Base-by-base conservation (phyloP, 2,797 vertebrate genomes). In the Chaetodon trifasciatus region DNA sequence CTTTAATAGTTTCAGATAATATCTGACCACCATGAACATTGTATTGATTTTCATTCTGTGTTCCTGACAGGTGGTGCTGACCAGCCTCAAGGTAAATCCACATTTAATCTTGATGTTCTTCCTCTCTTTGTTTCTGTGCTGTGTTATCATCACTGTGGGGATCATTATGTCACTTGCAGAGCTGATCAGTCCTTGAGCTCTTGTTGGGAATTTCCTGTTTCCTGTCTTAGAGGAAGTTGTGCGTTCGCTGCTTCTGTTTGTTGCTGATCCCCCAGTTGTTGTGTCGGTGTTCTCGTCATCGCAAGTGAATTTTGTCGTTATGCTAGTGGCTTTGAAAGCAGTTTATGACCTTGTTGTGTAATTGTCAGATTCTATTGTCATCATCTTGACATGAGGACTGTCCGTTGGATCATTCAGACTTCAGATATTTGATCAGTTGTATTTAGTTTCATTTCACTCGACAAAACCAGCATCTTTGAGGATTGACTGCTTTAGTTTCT, bases 51-150 rank as follows among this genome's bases (percentile, higher is more conserved):
- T 23, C 15, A 0, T 67, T 76, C 21, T 55, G 11, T 80, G 1
- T 61, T 71, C 39, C 47, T 61, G n/a, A 53, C 88, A 91, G 93
- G 53, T 70, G 88, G 76, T 7, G 89, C 75, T 7, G 91, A 79
- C 0, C 63, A 89, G 40, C 68, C 93, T 84, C 74, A 92, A 93
- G 94, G 94, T 95, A 90, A 92, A 68, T 68, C 9, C 11, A 2
- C 21, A 5, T 49, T 37, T 53, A 0, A 0, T 53, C 3, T 49
- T 16, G 2, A 11, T 49, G 8, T 40, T 1, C 67, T 71, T 88
- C 83, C 75, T 87, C n/a, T 6, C 44, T 82, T 72, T 60, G 74
- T 85, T 11, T 46, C 17, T 2, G 1, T 21, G 23, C 21, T 74
- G 5, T 57, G 5, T 23, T 1, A 4, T 9, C 19, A 23, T 63